Base-by-base conservation (phyloP, 2,797 vertebrate species). In the Phrynocephalus forsythii region DNA sequence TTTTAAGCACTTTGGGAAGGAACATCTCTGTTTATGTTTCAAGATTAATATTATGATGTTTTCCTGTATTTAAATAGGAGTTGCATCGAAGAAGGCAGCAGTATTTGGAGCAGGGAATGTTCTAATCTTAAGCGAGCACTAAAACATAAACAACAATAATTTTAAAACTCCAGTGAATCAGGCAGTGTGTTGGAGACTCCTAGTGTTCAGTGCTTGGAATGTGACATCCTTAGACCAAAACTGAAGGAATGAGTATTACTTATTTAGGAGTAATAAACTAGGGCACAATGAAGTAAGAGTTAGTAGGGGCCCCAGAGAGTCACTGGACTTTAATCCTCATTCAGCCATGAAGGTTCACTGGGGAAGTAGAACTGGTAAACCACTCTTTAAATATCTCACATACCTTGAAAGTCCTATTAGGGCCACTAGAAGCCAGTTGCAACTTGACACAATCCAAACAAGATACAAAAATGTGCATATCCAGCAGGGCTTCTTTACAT, bases 171-270 rank as follows among this genome's bases (percentile, higher is more conserved):
- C 0, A 1, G 0, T 6, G 83, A 44, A 87, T 91, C 89, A 69
- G 28, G 66, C 94, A 95, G 96, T 92, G 82, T 90, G 52, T 93
- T 94, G 92, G 94, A 89, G 96, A 92, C 96, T 92, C 93, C 96
- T 96, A 95, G 95, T 90, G 96, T 94, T 94, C 85, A 88, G n/a
- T 18, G 26, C 72, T 63, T 76, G 90, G 72, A 78, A 87, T 93
- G 91, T 68, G 83, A 91, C 48, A 38, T 0, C 0, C 63, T 81
- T 60, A 72, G 68, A 50, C 79, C 7, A 6, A 26, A 75, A 8
- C 48, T 50, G 6, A 6, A 72, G 13, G 16, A 16, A 18, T 20
- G 24, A 48, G 33, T 52, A 72, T 6, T 6, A 33, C n/a, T 82
- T 30, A 66, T 15, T 72, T 76, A n/a, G 63, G 16, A 77, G 3